phyloP scores from a whole-genome alignment of 2,113 vertebrate genomes.

The Podarcis cretensis region DNA sequence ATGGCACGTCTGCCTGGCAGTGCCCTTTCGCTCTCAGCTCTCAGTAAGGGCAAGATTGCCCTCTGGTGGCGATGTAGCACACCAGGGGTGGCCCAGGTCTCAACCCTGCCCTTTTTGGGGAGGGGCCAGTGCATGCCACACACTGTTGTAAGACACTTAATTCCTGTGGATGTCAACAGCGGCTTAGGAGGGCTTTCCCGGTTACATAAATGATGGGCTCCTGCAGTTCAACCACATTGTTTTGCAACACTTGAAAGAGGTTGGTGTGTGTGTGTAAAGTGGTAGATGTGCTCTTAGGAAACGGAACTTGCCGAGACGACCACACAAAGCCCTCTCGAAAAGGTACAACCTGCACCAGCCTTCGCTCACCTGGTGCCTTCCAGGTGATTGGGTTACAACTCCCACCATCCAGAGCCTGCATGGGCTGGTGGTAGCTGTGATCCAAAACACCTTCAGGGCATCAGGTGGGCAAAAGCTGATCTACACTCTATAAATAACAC shows the following conservation, averaged over 20 bases:
- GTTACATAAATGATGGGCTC: background rate
- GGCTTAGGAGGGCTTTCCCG: background rate
- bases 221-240: background rate
- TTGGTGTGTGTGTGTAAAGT: background rate
- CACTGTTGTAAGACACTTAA: background rate
- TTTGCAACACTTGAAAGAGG: background rate
- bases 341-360: background rate
- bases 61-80: background rate
- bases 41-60: constrained; percentile 11
- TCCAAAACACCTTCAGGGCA: no score
- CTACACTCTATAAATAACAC: background rate
- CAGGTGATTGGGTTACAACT: no score
- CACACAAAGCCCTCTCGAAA: background rate
- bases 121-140: background rate
- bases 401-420: no score
- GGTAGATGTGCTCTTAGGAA: background rate
- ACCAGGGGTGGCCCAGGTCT: background rate
- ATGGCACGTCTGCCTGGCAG: background rate
- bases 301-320: background rate
- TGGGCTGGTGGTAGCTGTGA: no score
- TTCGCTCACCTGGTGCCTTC: no score
- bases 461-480: no score
- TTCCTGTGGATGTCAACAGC: background rate
- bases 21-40: background rate
- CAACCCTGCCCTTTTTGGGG: background rate